Conservation (phyloP, 35 echinoderm and acorn worm species). For the Heliocidaris erythrogramma region DNA sequence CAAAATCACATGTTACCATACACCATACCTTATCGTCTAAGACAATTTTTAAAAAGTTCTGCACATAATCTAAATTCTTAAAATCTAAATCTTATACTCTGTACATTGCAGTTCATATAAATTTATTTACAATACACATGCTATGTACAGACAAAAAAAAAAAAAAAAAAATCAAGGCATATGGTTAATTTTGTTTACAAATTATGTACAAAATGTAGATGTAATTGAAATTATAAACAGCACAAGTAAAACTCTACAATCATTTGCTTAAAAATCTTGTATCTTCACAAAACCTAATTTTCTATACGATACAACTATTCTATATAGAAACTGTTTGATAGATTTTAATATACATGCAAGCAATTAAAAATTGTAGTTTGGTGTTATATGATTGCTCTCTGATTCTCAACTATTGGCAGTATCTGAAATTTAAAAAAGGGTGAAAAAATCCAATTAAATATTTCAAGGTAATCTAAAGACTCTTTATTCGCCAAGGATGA, state of each 20-base stretch:
- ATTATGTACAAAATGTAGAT: background rate
- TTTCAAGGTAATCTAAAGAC: too few species aligned
- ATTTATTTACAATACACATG: background rate
- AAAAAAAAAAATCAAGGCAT: slow-evolving; percentile 3
- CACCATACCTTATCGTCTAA: background rate
- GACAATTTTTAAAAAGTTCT: background rate
- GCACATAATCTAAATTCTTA: background rate
- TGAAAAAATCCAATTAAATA: too few species aligned
- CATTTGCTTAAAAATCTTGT: background rate
- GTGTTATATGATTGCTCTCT: too few species aligned
- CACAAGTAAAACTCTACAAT: background rate
- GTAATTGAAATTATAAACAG: background rate
- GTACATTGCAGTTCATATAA: slow-evolving; percentile 18
- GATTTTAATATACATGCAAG: too few species aligned
- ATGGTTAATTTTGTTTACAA: slow-evolving; percentile 5
- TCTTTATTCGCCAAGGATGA: too few species aligned
- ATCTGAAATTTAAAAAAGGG: too few species aligned
- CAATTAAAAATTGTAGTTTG: too few species aligned
- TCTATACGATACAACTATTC: too few species aligned
- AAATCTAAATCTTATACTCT: slow-evolving; percentile 13
- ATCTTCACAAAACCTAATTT: too few species aligned
- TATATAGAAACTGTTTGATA: too few species aligned
- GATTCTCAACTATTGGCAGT: too few species aligned
- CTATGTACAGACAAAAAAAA: background rate
- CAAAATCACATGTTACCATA: background rate